Evolutionary conservation across 2,113 vertebrate genomes (phyloP), one percentile per base, ranked within the genome.

Genomic region (Lepus timidus): DNA sequence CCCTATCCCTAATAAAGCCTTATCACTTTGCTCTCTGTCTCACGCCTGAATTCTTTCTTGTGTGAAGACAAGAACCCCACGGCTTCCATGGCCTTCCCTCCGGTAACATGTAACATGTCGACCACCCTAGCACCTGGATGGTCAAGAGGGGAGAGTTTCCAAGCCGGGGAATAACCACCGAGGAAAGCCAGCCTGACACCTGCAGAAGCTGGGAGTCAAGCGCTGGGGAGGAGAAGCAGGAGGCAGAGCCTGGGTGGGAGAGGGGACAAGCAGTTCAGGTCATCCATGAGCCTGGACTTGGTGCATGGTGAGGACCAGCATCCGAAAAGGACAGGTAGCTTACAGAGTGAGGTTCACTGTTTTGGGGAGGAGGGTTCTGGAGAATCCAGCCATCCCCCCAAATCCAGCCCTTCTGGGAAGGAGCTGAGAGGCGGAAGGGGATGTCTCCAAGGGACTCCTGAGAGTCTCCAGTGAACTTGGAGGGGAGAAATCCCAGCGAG

Each of bases 261-360:
- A 68, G 31, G 73, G 4, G 23, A 55, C 6, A 2, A 29, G 5
- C 6, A 29, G 84, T 12, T 31, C 23, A 39, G 65, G 75, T 19
- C 23, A 62, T 22, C 9, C 2, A 55, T 36, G 33, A 74, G 62
- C 78, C 90, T 61, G 58, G 78, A 9, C 22, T 9, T 44, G 49
- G 36, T 2, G 6, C 44, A 44, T 6, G 12, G 0, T 14, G 10
- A 62, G 11, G n/a, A 8, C 12, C 7, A 61, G 31, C 49, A 36
- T 65, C 44, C 25, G 10, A 27, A 55, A 55, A 55, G 44, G 4
- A 2, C 23, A 11, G 20, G 1, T 0, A 0, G 11, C 1, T 23
- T 27, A 0, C 0, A 22, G 36, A 22, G 16, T 0, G 3, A 20
- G 6, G 9, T 16, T 20, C 3, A 0, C 2, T 1, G 1, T 39